Percentiles rank a stretch among this genome's conserved stretches.
Conservation (phyloP, 2,888 invertebrate genomes). For the Zygaena filipendulae region DNA sequence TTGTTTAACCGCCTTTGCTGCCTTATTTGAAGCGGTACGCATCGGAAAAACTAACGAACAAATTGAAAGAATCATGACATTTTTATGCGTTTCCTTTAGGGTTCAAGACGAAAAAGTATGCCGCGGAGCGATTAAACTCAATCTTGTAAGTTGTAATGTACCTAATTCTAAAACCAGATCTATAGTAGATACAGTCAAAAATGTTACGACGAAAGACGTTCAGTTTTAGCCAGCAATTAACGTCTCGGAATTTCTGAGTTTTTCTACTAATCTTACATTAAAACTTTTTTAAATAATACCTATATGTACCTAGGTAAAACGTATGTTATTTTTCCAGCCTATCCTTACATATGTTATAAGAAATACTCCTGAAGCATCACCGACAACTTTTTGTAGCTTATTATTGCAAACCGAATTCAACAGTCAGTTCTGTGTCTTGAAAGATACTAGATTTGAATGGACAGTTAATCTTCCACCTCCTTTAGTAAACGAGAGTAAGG, state of each 20-base stretch:
- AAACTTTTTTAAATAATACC: too few species aligned
- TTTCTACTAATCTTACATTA: not conserved
- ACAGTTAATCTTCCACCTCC: constrained; percentile 42
- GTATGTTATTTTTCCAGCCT: too few species aligned
- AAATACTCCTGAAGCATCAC: constrained; percentile 56
- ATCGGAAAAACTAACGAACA: constrained; percentile 53
- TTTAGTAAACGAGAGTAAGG: too few species aligned
- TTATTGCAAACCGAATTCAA: constrained; percentile 49
- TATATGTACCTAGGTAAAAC: too few species aligned
- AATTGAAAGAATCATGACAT: constrained; percentile 39
- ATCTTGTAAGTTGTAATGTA: constrained; percentile 58
- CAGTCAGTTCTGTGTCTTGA: constrained; percentile 40
- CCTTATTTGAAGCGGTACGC: constrained; percentile 45
- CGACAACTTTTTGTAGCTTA: constrained; percentile 67
- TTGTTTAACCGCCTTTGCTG: constrained; percentile 48
- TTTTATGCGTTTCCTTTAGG: constrained; percentile 65
- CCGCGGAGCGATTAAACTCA: constrained; percentile 64
- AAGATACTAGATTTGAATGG: constrained; percentile 61
- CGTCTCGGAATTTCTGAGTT: too few species aligned
- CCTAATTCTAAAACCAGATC: not conserved
- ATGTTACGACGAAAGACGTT: too few species aligned
- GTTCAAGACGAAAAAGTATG: constrained; percentile 73
- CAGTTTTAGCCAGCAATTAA: too few species aligned
- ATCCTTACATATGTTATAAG: constrained; percentile 71
- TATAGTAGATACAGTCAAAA: too few species aligned